These are phyloP conservation scores for Phocoena sinus DNA, from an alignment of 2,113 vertebrate genomes.

Conservation along the genomic window DNA sequence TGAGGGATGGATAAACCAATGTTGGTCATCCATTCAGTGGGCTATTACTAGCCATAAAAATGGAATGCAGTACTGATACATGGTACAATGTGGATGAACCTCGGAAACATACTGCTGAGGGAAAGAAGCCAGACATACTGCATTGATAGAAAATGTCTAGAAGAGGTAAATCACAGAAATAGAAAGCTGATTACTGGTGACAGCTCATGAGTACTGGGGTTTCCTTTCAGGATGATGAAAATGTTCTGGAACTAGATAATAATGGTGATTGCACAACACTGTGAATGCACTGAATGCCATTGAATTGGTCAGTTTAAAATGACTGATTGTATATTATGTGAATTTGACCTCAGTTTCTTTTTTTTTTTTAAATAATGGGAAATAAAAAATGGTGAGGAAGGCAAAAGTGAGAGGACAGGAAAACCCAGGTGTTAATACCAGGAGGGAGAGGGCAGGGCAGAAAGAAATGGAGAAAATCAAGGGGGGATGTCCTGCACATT, in stretches of 20 bases:
- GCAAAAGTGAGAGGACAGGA: neutral
- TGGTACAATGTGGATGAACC: fast-evolving
- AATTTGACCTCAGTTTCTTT: neutral
- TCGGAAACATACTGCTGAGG: neutral
- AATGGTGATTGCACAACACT: fast-evolving
- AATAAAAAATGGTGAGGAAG: neutral
- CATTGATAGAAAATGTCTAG: neutral
- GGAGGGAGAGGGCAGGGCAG: neutral
- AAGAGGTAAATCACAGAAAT: neutral
- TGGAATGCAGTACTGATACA: fast-evolving
- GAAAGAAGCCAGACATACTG: neutral
- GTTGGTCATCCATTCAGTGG: fast-evolving
- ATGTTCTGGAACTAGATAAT: neutral
- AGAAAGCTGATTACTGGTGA: neutral
- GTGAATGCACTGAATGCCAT: neutral
- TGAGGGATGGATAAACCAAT: neutral
- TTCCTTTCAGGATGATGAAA: neutral
- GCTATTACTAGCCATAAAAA: neutral
- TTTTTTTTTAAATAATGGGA: neutral
- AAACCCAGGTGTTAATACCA: neutral
- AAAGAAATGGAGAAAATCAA: fast-evolving
- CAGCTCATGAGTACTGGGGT: fast-evolving
- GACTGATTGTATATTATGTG: neutral
- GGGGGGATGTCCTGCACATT: fast-evolving
- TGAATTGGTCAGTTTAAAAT: neutral